Conservation (phyloP, 2,797 vertebrate species). For the Echiichthys vipera region DNA sequence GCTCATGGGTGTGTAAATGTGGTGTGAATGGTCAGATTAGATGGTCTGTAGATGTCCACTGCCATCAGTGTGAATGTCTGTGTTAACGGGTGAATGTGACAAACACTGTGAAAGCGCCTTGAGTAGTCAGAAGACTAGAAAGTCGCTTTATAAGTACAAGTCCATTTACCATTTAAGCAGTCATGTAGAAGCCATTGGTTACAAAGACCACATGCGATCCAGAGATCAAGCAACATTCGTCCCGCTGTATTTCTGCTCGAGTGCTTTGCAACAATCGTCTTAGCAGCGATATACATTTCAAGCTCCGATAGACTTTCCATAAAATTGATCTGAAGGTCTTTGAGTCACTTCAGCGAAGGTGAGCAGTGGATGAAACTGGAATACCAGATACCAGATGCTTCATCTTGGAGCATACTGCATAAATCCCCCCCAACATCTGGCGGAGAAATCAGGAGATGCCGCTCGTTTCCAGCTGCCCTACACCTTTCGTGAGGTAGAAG, state of each 20-base stretch:
- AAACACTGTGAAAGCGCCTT: too few relatives aligned
- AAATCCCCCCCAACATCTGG: slow-evolving; percentile 76
- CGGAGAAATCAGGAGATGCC: slow-evolving; percentile 66
- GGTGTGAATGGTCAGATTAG: too few relatives aligned
- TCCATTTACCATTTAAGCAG: too few relatives aligned
- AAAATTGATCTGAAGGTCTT: slow-evolving; percentile 28
- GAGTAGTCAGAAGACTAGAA: too few relatives aligned
- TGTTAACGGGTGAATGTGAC: too few relatives aligned
- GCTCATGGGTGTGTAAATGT: too few relatives aligned
- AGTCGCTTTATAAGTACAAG: too few relatives aligned
- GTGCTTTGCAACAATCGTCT: not conserved
- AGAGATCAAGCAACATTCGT: slow-evolving; percentile 2
- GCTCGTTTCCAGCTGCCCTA: slow-evolving; percentile 61
- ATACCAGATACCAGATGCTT: slow-evolving; percentile 71
- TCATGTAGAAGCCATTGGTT: not conserved
- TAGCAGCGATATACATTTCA: slow-evolving; percentile 12
- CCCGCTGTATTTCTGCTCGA: not conserved
- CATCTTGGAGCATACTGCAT: slow-evolving; percentile 46
- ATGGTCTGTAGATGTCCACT: too few relatives aligned
- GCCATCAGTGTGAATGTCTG: too few relatives aligned
- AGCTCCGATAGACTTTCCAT: slow-evolving; percentile 21
- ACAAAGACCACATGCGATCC: not conserved
- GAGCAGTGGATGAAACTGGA: slow-evolving; percentile 46
- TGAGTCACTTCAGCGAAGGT: slow-evolving; percentile 44
- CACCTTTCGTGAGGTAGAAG: slow-evolving; percentile 59